A percentile compares a stretch with the other conserved stretches of the same genome.
These are phyloP conservation scores for Drosophila athabasca DNA, from an alignment of 1,140 invertebrate genomes.

Conservation along the genomic window DNA sequence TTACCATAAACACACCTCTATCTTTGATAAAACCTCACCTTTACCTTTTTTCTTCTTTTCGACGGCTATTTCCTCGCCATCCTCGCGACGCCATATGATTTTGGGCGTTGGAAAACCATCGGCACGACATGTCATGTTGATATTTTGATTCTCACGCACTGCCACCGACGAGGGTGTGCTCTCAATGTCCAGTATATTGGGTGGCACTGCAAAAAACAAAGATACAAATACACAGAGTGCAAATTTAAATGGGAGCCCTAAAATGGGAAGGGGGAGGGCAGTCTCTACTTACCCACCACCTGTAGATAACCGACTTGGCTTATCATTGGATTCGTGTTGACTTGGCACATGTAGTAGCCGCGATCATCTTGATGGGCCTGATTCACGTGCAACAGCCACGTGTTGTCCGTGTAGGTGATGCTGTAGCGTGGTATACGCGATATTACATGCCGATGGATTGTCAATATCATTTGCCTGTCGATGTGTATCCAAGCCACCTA, in stretches of 20 bases:
- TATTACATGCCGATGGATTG: slow-evolving; percentile 95
- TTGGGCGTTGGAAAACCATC: slow-evolving; percentile 94
- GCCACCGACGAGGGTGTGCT: slow-evolving; percentile 94
- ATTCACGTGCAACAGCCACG: slow-evolving; percentile 94
- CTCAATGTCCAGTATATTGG: slow-evolving; percentile 93
- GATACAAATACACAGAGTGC: too few relatives aligned
- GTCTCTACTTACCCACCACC: slow-evolving; percentile 92
- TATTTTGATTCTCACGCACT: slow-evolving; percentile 94
- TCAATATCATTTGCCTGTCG: slow-evolving; percentile 96
- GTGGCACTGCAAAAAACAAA: slow-evolving; percentile 88
- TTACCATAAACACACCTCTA: too few relatives aligned
- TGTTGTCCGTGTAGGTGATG: slow-evolving; percentile 95
- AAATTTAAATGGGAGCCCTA: too few relatives aligned
- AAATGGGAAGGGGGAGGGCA: background rate
- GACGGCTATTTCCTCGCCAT: slow-evolving; percentile 91
- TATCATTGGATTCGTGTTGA: slow-evolving; percentile 98
- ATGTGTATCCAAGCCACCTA: slow-evolving; percentile 97
- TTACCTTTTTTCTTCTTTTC: slow-evolving; percentile 92
- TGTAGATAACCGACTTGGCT: slow-evolving; percentile 96
- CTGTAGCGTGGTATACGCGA: slow-evolving; percentile 93
- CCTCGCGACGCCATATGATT: slow-evolving; percentile 95
- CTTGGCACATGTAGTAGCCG: slow-evolving; percentile 96
- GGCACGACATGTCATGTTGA: slow-evolving; percentile 94
- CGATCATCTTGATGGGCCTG: slow-evolving; percentile 94
- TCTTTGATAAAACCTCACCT: slow-evolving; percentile 3